Percentiles rank a stretch among this genome's conserved stretches.
Conservation (phyloP, 2,797 vertebrate genomes). For the Stomatorhinus walkeri region DNA sequence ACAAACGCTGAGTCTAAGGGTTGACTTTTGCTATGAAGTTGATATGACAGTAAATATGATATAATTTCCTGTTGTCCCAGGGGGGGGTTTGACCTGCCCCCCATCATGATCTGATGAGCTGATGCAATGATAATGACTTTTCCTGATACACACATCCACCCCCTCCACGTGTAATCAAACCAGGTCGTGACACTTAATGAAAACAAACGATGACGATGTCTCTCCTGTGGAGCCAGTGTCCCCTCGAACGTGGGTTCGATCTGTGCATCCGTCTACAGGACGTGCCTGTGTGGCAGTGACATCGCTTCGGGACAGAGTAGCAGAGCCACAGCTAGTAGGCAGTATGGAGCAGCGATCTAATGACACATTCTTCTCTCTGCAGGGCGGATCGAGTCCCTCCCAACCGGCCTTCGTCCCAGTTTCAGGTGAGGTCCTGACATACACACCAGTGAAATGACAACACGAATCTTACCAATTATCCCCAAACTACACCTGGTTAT, state of each 20-base stretch:
- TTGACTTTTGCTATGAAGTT: neutral
- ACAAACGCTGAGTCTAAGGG: neutral
- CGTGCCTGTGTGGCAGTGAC: neutral
- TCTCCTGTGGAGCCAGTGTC: neutral
- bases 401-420: constrained; percentile 60
- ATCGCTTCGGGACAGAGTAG: neutral
- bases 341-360: neutral
- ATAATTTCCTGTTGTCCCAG: neutral
- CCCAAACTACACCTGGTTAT: neutral
- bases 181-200: neutral
- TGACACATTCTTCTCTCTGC: constrained; percentile 35
- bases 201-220: neutral
- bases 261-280: neutral
- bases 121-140: neutral
- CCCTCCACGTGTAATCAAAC: neutral
- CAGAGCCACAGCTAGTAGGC: neutral
- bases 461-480: neutral
- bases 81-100: neutral
- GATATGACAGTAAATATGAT: neutral
- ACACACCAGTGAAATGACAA: neutral
- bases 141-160: neutral
- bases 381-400: constrained; percentile 51
- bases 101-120: neutral
- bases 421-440: constrained; percentile 57
- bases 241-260: neutral